Evolutionary conservation across 2,888 invertebrate species (phyloP), one percentile per base, ranked within the genome.

Genomic region (Muscina levida): DNA sequence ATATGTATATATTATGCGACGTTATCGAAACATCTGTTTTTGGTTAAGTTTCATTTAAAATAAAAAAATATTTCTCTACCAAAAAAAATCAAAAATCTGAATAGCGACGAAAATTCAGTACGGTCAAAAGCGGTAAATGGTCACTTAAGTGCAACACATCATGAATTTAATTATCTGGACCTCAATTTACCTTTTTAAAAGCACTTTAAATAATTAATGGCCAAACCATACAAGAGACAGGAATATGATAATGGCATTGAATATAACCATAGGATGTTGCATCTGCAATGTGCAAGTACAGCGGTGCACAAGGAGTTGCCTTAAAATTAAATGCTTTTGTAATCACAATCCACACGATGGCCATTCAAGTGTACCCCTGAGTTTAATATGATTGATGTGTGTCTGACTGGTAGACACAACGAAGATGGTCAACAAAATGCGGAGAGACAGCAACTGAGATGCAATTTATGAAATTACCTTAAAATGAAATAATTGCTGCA

Each of bases 401-500:
- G 24, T n/a, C n/a, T n/a, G n/a, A n/a, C 3, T 56, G 56, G 26
- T 13, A 10, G 11, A 53, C 44, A 10, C 48, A 1, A 24, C 15
- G 31, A 31, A 62, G 19, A 39, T 22, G 51, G 19, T 39, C 11
- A 11, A 15, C 19, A 39, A 6, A 59, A 26, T 10, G 24, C 39
- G 17, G 4, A 17, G 39, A 59, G 39, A 39, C 39, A 15, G 39
- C 59, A 39, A 67, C 66, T n/a, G n/a, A n/a, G 59, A 62, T 19
- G 67, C 73, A 74, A 72, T 68, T 65, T 51, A 19, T 48, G 72
- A 57, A 81, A 77, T 81, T 77, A 75, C 74, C 56, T 68, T 65
- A 77, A 77, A 81, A 77, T 56, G 72, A 53, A 57, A 75, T 77
- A 77, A 77, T 77, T 74, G 67, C 68, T 72, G 17, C 48, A 68